Evolutionary conservation across 2,888 invertebrate genomes (phyloP), one percentile per base, ranked within the genome.

Genomic region (Silvanus unidentatus): DNA sequence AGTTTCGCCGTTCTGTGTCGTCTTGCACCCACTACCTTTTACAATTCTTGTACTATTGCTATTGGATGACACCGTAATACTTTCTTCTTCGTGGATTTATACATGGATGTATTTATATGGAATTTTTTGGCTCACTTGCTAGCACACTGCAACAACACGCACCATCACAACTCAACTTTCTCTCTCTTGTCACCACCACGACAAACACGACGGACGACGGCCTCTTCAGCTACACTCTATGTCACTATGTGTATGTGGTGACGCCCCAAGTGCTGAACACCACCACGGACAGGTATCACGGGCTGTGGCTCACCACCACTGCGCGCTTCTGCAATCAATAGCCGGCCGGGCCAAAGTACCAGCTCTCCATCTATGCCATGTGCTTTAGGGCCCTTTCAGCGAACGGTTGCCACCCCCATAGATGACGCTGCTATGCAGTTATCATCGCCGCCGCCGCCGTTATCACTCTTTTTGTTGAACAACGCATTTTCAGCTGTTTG

Each of bases 271-370:
- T 55, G 54, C 52, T 48, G 47, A 51, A 43, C 46, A 42, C 42
- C 39, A 45, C 45, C 38, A 39, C 39, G 37, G 53, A 53, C 53
- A 50, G 55, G 55, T 51, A 52, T 48, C 51, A 51, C 55, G 55
- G 55, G 55, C 55, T 55, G 55, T 55, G 55, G 55, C 55, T 55
- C 53, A 45, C 45, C 47, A 47, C 51, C 53, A 50, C 52, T 55
- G 53, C 55, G 55, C 55, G 51, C 55, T 53, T 42, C 55, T 44
- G 50, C 55, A 55, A 55, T 55, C 55, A 55, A 55, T 55, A 55
- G 55, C 51, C 53, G 53, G 53, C 55, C 55, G 55, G 55, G 55
- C 47, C 52, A 53, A 50, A 50, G 50, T 52, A 50, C 43, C 48
- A 42, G 46, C 45, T 45, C 45, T 42, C 47, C 44, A 46, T 40